Percentiles rank a stretch among this genome's conserved stretches.
phyloP scores from a whole-genome alignment of 1,140 invertebrate species.

The Zophobas atratus region DNA sequence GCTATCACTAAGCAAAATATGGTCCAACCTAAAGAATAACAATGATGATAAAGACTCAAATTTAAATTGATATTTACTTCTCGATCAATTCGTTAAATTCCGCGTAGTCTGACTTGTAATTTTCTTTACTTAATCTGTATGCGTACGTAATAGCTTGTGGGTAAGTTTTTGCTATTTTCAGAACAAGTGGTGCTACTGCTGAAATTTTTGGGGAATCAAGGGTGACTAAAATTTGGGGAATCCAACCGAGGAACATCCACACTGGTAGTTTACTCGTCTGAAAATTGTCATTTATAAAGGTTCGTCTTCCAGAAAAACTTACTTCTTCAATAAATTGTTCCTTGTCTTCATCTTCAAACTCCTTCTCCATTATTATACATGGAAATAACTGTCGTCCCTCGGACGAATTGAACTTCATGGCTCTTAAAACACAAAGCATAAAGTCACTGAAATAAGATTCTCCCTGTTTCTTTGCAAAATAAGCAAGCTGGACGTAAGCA shows the following conservation, averaged over 20 bases:
- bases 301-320: slow-evolving; percentile 28
- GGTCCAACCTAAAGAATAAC: slow-evolving; percentile 61
- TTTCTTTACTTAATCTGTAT: slow-evolving; percentile 70
- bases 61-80: background rate
- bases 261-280: slow-evolving; percentile 66
- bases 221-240: slow-evolving; percentile 76
- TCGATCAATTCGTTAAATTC: slow-evolving; percentile 46
- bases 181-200: slow-evolving; percentile 62
- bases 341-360: slow-evolving; percentile 65
- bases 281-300: background rate
- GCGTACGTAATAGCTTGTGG: slow-evolving; percentile 78
- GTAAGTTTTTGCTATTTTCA: slow-evolving; percentile 74
- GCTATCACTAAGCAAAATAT: slow-evolving; percentile 61
- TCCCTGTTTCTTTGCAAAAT: slow-evolving; percentile 53
- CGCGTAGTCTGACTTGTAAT: slow-evolving; percentile 54
- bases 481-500: slow-evolving; percentile 58
- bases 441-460: slow-evolving; percentile 50
- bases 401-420: slow-evolving; percentile 73
- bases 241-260: slow-evolving; percentile 78
- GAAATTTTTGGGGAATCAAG: slow-evolving; percentile 63
- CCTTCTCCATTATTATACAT: slow-evolving; percentile 73
- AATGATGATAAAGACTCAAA: slow-evolving; percentile 11
- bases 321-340: slow-evolving; percentile 69
- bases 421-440: slow-evolving; percentile 68
- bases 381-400: slow-evolving; percentile 79